Evolutionary conservation across 2,888 invertebrate species (phyloP).

Genomic region (Globia sparganii): DNA sequence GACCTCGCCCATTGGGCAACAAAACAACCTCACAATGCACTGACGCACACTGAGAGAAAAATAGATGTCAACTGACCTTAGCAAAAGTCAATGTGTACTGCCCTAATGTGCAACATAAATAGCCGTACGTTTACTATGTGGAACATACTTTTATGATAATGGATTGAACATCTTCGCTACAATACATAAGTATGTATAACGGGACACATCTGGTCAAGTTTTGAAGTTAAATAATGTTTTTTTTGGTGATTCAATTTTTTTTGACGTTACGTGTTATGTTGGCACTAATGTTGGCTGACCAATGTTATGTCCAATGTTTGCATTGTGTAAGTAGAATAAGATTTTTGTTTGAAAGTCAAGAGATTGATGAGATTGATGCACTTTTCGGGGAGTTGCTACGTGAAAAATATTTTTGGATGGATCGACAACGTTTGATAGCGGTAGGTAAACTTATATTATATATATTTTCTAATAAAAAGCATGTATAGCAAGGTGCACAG

Average conservation of each 20-base stretch:
- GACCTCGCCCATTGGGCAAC: constrained; percentile 68
- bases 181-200: constrained; percentile 50
- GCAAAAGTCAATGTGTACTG: constrained; percentile 51
- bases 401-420: neutral
- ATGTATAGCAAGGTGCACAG: neutral
- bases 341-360: neutral
- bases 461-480: neutral
- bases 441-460: neutral
- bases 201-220: constrained; percentile 61
- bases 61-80: constrained; percentile 83
- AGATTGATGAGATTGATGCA: neutral
- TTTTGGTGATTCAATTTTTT: constrained; percentile 17
- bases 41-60: constrained; percentile 86
- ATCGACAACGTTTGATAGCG: neutral
- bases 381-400: neutral
- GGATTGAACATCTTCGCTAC: constrained; percentile 48
- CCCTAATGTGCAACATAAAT: constrained; percentile 55
- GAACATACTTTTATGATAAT: constrained; percentile 59
- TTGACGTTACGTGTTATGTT: constrained; percentile 6
- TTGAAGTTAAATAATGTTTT: constrained; percentile 5
- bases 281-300: neutral
- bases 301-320: constrained; percentile 1
- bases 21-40: constrained; percentile 74
- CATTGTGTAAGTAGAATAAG: neutral
- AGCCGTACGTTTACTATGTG: constrained; percentile 34